Base-by-base conservation (phyloP, 1,140 invertebrate species). In the Agrilus planipennis region DNA sequence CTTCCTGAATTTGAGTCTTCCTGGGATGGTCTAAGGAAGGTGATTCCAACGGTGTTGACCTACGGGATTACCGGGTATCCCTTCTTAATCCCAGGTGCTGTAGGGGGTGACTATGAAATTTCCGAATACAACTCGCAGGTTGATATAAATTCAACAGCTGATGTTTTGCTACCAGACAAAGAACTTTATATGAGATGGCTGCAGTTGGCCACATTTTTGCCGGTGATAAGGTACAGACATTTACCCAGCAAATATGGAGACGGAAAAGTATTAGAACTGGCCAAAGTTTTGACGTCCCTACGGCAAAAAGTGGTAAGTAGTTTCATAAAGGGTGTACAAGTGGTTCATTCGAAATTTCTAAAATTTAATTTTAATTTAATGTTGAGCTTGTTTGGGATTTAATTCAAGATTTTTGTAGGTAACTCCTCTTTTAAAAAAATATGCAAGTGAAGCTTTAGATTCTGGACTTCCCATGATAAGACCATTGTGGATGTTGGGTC, bases 181-280 rank as follows among this genome's bases (percentile, higher is more conserved):
- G 89, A 97, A 55, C 64, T 98, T 5, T 97, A 89, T 54, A 79
- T 93, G 32, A 70, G 93, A 34, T 98, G 93, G 93, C 61, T 95
- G n/a, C 86, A 95, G 58, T 64, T 91, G 42, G 81, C 85, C n/a
- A 83, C 86, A 0, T 95, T 95, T 56, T 56, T 97, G 31, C 89
- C 92, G 0, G 82, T 90, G 0, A 84, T 96, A 56, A 83, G 92
- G 56, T 93, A 92, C 49, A 89, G 86, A 0, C 77, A 89, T 53
- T 61, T 89, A 4, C 91, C 92, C 0, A 89, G 81, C 54, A 82
- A 88, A 52, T 94, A 91, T 53, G 77, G 79, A 11, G 79, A 85
- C 50, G 75, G 79, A 12, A 69, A 73, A 25, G 76, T 90, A 1
- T 62, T 86, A 1, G 77, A 86, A 30, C 75, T 84, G 56, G 82